Evolutionary conservation across 2,113 vertebrate species (phyloP).

Genomic region (Nettapus auritus): DNA sequence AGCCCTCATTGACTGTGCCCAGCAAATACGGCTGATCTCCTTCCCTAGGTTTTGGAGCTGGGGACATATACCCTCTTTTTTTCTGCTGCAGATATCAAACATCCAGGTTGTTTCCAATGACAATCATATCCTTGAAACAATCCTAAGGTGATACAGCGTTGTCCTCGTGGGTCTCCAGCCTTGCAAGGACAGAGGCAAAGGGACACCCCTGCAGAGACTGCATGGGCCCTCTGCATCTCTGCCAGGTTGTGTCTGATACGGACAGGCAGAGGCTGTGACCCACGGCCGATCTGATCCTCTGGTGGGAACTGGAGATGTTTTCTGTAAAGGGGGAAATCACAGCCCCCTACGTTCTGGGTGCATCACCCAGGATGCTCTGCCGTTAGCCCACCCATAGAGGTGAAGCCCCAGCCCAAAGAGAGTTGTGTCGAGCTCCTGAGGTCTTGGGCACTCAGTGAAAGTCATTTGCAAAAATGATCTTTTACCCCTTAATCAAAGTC

Average conservation of each 20-base stretch:
- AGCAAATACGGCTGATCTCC: not conserved
- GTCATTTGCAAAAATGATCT: slow-evolving; percentile 17
- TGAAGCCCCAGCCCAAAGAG: not conserved
- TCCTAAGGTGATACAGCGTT: not conserved
- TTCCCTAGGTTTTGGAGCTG: not conserved
- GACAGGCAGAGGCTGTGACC: not conserved
- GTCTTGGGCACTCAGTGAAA: not conserved
- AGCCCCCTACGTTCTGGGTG: not conserved
- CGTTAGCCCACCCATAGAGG: not conserved
- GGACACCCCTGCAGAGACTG: rapidly evolving
- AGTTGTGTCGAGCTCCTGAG: not conserved
- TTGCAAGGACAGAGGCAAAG: not conserved
- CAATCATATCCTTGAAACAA: not conserved
- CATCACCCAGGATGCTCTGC: not conserved
- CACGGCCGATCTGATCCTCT: not conserved
- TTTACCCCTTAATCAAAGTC: slow-evolving; percentile 59
- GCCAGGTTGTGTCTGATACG: not conserved
- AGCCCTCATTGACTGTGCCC: not conserved
- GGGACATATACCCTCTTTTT: not conserved
- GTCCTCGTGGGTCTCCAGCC: not conserved
- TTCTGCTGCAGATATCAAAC: not conserved
- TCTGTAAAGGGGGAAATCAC: not conserved
- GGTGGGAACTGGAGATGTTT: not conserved
- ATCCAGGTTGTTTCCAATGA: not conserved
- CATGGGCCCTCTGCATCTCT: not conserved